A percentile compares a stretch with the other conserved stretches of the same genome.
phyloP scores from a whole-genome alignment of 2,797 vertebrate species.

The Mionectes olivaceus region DNA sequence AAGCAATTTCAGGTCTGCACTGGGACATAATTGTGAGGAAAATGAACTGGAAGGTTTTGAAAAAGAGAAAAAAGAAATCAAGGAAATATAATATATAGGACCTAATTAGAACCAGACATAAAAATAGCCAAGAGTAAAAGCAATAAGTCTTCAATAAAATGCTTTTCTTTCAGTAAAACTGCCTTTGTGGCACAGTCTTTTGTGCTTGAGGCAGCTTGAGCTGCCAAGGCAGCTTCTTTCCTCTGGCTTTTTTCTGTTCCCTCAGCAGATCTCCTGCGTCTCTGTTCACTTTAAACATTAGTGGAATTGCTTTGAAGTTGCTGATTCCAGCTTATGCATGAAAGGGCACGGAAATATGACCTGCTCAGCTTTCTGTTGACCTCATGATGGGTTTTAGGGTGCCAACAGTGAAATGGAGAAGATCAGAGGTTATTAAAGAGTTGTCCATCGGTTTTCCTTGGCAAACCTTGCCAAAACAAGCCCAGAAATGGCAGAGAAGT shows the following conservation, averaged over 20 bases:
- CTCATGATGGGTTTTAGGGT: background rate
- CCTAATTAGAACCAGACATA: background rate
- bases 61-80: background rate
- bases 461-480: background rate
- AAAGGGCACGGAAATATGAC: background rate
- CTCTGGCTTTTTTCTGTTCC: background rate
- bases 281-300: background rate
- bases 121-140: background rate
- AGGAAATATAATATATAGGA: background rate
- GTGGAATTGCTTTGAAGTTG: background rate
- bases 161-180: background rate
- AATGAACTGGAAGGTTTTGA: background rate
- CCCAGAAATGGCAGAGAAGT: background rate
- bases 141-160: background rate
- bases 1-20: background rate
- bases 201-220: background rate
- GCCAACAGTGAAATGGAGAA: background rate
- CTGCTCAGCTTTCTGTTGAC: background rate
- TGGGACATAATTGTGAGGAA: background rate
- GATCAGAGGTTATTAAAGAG: background rate
- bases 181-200: background rate
- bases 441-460: background rate
- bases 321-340: background rate
- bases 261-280: background rate
- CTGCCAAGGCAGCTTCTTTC: background rate